Evolutionary conservation across 2,888 invertebrate genomes (phyloP), one percentile per base, ranked within the genome.

Genomic region (Tetanocera ferruginea): DNA sequence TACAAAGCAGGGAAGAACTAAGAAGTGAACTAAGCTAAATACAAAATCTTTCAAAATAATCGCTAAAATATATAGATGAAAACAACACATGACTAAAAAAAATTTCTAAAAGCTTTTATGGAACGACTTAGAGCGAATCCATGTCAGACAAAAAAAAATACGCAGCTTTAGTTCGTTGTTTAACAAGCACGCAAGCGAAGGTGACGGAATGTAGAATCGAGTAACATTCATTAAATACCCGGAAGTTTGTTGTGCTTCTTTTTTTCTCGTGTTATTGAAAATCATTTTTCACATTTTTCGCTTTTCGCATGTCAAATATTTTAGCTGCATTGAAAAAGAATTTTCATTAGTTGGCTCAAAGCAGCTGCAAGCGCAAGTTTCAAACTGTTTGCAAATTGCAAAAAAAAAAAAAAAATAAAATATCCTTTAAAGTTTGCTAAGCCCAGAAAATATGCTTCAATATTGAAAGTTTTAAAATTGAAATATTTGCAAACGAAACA

Each of bases 131-230:
- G 11, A 17, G 49, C 28, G 51, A 11, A 28, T 69, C 17, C 28
- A 28, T 14, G 70, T 28, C n/a, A 6, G 19, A 55, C 43, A 19
- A n/a, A 70, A 70, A 6, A 28, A 8, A 49, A n/a, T 37, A 5
- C 25, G 43, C n/a, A n/a, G 49, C 31, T 55, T 75, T 51, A 75
- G 75, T 75, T 23, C 23, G 37, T 37, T 17, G 28, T 37, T 34
- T 19, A 67, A 57, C 23, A 43, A 52, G 34, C 75, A 67, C 14
- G 34, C 37, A 49, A 28, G 51, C 67, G 75, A 75, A 75, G 55
- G 75, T 49, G 28, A 66, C 34, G 34, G 34, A 67, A 75, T 25
- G 23, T 64, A 34, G 64, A 64, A 64, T 3, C 34, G 64, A 6
- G 43, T 14, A 3, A 43, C 43, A 43, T 43, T 43, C 2, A 43